A percentile compares a stretch with the other conserved stretches of the same genome.
phyloP scores from a whole-genome alignment of 2,797 vertebrate species.

The Parauchenoglanis punctatus region DNA sequence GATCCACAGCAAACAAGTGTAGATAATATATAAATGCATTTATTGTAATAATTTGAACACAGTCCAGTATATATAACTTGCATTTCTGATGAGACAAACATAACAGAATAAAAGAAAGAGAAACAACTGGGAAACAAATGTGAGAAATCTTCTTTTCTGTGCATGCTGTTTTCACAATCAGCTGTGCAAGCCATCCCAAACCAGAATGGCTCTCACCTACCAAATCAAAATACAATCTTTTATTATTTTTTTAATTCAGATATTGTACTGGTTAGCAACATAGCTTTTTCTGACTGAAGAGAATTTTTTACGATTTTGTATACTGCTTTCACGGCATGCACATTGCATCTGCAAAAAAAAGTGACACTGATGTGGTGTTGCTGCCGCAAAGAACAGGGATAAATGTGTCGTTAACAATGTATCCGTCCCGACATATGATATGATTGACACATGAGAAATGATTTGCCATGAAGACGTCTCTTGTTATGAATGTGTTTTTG shows the following conservation, averaged over 20 bases:
- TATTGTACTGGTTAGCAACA: constrained; percentile 37
- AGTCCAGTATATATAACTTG: constrained; percentile 78
- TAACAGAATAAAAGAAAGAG: constrained; percentile 48
- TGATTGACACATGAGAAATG: constrained; percentile 22
- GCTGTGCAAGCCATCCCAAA: constrained; percentile 30
- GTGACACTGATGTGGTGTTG: background rate
- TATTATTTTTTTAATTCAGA: background rate
- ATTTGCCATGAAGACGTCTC: constrained; percentile 19
- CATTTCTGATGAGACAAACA: constrained; percentile 65
- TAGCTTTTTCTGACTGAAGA: constrained; percentile 40
- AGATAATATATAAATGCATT: constrained; percentile 78
- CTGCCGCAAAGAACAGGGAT: background rate
- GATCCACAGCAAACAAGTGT: constrained; percentile 50
- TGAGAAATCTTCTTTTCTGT: constrained; percentile 39
- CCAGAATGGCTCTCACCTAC: constrained; percentile 26
- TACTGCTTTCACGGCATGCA: constrained; percentile 50
- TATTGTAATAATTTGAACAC: constrained; percentile 80
- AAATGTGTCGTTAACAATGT: constrained; percentile 1
- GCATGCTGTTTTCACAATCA: constrained; percentile 30
- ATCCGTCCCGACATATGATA: background rate
- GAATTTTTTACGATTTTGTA: constrained; percentile 29
- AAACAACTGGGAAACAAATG: constrained; percentile 45
- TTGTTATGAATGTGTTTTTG: constrained; percentile 16
- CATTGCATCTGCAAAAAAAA: constrained; percentile 33
- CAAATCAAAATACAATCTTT: constrained; percentile 23